Conservation (phyloP, 2,113 vertebrate genomes). For the Myxocyprinus asiaticus region DNA sequence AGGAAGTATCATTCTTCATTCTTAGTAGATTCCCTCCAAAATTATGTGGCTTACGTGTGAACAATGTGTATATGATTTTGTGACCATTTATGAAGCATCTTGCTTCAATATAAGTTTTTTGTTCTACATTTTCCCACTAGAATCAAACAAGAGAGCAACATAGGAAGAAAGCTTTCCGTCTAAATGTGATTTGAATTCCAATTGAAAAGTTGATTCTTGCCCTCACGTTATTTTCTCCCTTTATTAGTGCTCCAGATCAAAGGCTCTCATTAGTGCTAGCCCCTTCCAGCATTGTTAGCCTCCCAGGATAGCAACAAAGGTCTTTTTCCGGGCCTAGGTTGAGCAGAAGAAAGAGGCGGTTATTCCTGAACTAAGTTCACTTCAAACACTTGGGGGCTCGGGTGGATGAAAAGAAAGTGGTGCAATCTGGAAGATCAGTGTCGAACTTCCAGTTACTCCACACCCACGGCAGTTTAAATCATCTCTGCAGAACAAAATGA, state of each 20-base stretch:
- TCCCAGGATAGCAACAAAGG: conserved; percentile 38
- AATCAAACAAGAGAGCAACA: neutral
- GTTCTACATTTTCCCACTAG: no score
- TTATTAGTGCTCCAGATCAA: conserved; percentile 43
- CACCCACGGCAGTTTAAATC: conserved; percentile 28
- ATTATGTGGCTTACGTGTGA: no score
- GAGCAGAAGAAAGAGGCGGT: conserved; percentile 14
- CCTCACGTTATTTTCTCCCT: conserved; percentile 17
- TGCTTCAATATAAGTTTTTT: no score
- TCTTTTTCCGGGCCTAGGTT: conserved; percentile 12
- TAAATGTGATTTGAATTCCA: neutral
- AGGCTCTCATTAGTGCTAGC: conserved; percentile 27
- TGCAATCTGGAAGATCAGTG: conserved; percentile 71
- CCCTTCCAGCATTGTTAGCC: conserved; percentile 34
- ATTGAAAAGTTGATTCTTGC: conserved; percentile 22
- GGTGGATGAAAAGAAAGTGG: conserved; percentile 19
- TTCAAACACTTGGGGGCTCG: conserved; percentile 38
- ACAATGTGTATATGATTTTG: no score
- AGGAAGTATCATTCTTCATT: no score
- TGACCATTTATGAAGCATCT: no score
- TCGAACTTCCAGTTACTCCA: conserved; percentile 32
- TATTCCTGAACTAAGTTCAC: conserved; percentile 40
- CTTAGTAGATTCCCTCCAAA: no score
- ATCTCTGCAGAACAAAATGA: conserved; percentile 1
- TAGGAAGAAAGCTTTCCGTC: neutral